phyloP scores from a whole-genome alignment of 2,797 vertebrate species.

The Lepilemur septentrionalis region DNA sequence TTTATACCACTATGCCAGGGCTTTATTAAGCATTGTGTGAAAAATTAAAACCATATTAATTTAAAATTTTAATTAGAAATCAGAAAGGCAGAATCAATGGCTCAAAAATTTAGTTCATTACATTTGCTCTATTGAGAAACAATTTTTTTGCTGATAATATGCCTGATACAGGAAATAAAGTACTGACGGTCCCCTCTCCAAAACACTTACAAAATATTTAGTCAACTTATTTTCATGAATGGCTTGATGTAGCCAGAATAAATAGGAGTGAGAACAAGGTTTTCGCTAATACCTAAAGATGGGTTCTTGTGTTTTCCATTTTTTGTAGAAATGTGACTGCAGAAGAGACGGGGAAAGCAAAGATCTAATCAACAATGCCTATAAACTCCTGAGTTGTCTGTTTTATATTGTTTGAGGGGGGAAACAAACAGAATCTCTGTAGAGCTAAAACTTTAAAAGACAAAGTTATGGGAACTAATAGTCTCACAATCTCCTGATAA shows the following conservation, averaged over 20 bases:
- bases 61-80: neutral
- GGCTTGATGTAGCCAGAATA: neutral
- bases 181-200: neutral
- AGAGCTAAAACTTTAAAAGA: neutral
- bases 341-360: neutral
- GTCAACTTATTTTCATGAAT: neutral
- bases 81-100: neutral
- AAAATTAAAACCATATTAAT: neutral
- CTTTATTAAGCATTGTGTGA: neutral
- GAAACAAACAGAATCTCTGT: neutral
- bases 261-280: neutral
- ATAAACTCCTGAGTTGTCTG: neutral
- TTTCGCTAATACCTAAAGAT: neutral
- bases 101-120: neutral
- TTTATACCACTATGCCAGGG: neutral
- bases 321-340: neutral
- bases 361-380: neutral
- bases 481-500: neutral
- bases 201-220: neutral
- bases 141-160: neutral
- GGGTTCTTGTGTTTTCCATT: neutral
- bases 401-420: neutral
- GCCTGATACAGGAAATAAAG: neutral
- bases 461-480: neutral
- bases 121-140: neutral